These are phyloP conservation scores for Lepus americanus DNA, from an alignment of 2,113 vertebrate genomes.

Conservation along the genomic window DNA sequence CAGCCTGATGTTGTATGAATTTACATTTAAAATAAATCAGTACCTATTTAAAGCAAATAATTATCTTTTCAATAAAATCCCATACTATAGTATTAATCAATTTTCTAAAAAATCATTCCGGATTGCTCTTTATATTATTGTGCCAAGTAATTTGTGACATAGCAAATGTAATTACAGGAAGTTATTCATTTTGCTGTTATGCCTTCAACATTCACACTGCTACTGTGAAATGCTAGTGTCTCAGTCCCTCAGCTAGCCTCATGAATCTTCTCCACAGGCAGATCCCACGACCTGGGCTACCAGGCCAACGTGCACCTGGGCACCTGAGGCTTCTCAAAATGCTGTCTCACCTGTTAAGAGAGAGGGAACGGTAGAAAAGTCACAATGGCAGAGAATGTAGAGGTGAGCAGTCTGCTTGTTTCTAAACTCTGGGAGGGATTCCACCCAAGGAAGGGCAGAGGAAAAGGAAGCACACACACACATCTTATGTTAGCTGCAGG, in stretches of 20 bases:
- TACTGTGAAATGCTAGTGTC: not conserved
- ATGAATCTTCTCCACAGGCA: no score
- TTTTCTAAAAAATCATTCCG: conserved; percentile 27
- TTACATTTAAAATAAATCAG: conserved; percentile 31
- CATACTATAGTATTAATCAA: not conserved
- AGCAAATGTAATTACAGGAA: not conserved
- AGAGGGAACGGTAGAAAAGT: not conserved
- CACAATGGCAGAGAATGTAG: not conserved
- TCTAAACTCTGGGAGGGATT: not conserved
- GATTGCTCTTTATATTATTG: not conserved
- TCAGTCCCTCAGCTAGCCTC: not conserved
- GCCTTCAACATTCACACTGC: not conserved
- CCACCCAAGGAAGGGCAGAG: not conserved
- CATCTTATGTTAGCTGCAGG: not conserved
- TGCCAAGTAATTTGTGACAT: not conserved
- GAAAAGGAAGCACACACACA: not conserved
- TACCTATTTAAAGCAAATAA: conserved; percentile 31
- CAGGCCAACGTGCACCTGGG: not conserved
- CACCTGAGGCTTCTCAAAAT: not conserved
- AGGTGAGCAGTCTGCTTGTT: not conserved
- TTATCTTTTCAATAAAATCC: conserved; percentile 40
- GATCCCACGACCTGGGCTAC: not conserved
- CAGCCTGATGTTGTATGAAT: not conserved
- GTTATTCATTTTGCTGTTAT: not conserved
- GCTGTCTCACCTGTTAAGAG: not conserved